These are phyloP conservation scores for Meliscaeva auricollis DNA, from an alignment of 2,888 invertebrate species.

Conservation along the genomic window DNA sequence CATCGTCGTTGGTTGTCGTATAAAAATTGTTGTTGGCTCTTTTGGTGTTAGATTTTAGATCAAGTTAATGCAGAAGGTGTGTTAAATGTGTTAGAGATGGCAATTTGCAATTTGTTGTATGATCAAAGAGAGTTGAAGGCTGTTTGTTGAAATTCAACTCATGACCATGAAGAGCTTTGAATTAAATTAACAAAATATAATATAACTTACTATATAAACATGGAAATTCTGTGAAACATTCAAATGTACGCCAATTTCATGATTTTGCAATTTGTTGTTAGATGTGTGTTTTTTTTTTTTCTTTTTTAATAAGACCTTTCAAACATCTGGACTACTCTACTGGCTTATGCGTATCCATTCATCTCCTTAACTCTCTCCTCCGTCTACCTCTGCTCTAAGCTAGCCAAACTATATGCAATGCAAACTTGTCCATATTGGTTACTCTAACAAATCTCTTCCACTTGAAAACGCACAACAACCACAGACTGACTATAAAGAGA, in stretches of 20 bases:
- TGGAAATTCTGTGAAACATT: neutral
- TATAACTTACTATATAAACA: neutral
- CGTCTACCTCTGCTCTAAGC: too few species aligned
- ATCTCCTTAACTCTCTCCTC: neutral
- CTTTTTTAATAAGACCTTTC: neutral
- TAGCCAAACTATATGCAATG: conserved; percentile 5
- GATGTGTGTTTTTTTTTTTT: neutral
- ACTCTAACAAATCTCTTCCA: conserved; percentile 52
- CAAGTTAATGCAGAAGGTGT: conserved; percentile 3
- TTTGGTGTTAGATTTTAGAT: neutral
- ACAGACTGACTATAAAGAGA: conserved; percentile 13
- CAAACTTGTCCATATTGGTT: conserved; percentile 43
- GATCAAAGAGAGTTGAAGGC: conserved; percentile 14
- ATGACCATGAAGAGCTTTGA: neutral
- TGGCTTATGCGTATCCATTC: neutral
- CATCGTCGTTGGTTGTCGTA: too few species aligned
- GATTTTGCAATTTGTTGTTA: neutral
- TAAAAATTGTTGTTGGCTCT: conserved; percentile 5
- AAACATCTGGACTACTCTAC: conserved; percentile 10
- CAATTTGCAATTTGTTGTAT: conserved; percentile 12
- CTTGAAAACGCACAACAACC: conserved; percentile 62
- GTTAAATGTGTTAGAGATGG: neutral
- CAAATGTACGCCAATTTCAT: neutral
- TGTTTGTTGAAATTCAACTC: conserved; percentile 5
- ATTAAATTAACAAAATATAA: too few species aligned